Conservation (phyloP, 1,140 invertebrate genomes). For the Panulirus ornatus region DNA sequence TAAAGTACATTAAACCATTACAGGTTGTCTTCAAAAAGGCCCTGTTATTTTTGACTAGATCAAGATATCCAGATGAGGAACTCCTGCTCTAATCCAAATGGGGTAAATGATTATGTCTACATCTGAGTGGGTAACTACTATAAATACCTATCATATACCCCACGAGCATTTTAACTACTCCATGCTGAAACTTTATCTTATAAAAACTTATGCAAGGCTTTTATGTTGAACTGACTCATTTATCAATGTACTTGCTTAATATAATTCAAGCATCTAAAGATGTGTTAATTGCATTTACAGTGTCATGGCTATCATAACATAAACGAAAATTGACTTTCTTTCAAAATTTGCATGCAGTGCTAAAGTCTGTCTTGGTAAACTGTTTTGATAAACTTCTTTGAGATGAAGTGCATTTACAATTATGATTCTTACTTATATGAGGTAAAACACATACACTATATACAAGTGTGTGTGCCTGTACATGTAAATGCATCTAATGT, state of each 20-base stretch:
- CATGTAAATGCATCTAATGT: too few species aligned
- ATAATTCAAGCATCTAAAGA: background rate
- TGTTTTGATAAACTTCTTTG: too few species aligned
- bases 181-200: background rate
- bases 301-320: background rate
- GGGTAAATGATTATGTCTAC: background rate
- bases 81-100: background rate
- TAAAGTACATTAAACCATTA: background rate
- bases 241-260: constrained; percentile 6
- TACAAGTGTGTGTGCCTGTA: too few species aligned
- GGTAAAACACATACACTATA: too few species aligned
- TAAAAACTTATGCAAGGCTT: constrained; percentile 10
- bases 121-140: background rate
- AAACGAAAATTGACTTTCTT: background rate
- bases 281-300: constrained; percentile 11
- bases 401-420: background rate
- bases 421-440: too few species aligned
- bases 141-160: background rate
- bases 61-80: background rate
- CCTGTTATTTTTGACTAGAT: background rate
- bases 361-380: background rate
- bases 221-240: constrained; percentile 8
- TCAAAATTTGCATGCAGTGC: background rate
- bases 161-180: background rate
- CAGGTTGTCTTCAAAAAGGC: background rate